These are phyloP conservation scores for Botrylloides violaceus DNA, from an alignment of 23 tunicate genomes.

Conservation along the genomic window DNA sequence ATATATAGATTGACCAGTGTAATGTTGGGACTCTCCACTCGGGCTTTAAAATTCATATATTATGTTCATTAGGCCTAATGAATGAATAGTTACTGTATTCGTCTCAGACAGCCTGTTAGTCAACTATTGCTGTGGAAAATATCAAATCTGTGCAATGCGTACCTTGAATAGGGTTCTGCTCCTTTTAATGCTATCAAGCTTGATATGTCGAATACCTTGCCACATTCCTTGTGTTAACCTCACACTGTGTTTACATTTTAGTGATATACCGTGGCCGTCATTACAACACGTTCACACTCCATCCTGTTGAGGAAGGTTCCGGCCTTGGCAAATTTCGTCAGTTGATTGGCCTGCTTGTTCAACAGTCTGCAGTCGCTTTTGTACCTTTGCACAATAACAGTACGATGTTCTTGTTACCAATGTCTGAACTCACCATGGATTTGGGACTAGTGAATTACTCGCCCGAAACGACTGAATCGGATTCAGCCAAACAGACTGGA, in stretches of 20 bases:
- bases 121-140: too few species aligned
- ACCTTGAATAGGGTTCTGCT: too few species aligned
- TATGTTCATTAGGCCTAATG: too few species aligned
- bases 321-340: constrained; percentile 83
- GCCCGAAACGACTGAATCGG: background rate
- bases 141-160: too few species aligned
- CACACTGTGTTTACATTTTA: constrained; percentile 12
- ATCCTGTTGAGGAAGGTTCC: constrained; percentile 41
- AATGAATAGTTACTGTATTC: too few species aligned
- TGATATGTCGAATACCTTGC: too few species aligned
- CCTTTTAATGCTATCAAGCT: too few species aligned
- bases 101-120: too few species aligned
- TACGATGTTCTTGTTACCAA: constrained; percentile 49
- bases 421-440: constrained; percentile 42
- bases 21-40: too few species aligned
- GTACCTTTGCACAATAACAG: constrained; percentile 49
- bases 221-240: too few species aligned
- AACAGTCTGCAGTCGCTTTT: constrained; percentile 37
- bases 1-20: too few species aligned
- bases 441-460: constrained; percentile 38
- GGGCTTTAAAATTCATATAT: too few species aligned
- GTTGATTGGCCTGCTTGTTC: constrained; percentile 67
- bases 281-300: constrained; percentile 72
- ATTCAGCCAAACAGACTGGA: background rate
- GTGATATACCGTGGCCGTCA: constrained; percentile 64